These are phyloP conservation scores for Sisyra terminalis DNA, from an alignment of 2,888 invertebrate genomes.

Conservation along the genomic window DNA sequence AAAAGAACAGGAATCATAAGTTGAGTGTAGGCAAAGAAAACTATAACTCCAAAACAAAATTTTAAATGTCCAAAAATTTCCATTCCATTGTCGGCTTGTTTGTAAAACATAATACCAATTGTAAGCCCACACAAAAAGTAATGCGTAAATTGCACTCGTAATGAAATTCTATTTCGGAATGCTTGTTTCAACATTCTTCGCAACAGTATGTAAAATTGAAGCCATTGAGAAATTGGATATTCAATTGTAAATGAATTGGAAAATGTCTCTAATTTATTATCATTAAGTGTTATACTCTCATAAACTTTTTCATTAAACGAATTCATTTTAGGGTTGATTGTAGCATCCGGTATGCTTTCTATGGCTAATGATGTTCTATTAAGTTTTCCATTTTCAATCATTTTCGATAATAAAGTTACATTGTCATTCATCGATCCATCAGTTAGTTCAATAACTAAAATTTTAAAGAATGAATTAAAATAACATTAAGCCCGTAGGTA, in stretches of 20 bases:
- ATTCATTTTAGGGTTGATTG: neutral
- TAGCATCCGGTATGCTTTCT: neutral
- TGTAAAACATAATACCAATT: slow-evolving; percentile 10
- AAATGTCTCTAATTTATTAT: slow-evolving; percentile 1
- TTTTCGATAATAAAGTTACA: slow-evolving; percentile 32
- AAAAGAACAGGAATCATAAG: slow-evolving; percentile 11
- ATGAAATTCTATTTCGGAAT: slow-evolving; percentile 36
- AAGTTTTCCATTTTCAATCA: slow-evolving; percentile 41
- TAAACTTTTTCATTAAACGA: neutral
- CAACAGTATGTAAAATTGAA: slow-evolving; percentile 41
- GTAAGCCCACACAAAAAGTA: slow-evolving; percentile 9
- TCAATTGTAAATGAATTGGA: slow-evolving; percentile 24
- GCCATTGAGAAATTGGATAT: slow-evolving; percentile 33
- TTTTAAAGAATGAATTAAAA: neutral
- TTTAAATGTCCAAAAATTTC: slow-evolving; percentile 12
- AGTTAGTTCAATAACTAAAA: slow-evolving; percentile 44
- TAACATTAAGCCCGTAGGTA: neutral
- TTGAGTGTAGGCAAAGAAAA: slow-evolving; percentile 11
- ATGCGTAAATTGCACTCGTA: slow-evolving; percentile 10
- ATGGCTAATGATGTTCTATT: slow-evolving; percentile 17
- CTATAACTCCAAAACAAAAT: slow-evolving; percentile 10
- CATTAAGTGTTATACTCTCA: neutral
- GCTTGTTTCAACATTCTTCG: slow-evolving; percentile 42
- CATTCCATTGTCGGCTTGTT: slow-evolving; percentile 10
- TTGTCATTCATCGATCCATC: slow-evolving; percentile 31